Conservation (phyloP, 2,113 vertebrate genomes). For the Perccottus glenii region DNA sequence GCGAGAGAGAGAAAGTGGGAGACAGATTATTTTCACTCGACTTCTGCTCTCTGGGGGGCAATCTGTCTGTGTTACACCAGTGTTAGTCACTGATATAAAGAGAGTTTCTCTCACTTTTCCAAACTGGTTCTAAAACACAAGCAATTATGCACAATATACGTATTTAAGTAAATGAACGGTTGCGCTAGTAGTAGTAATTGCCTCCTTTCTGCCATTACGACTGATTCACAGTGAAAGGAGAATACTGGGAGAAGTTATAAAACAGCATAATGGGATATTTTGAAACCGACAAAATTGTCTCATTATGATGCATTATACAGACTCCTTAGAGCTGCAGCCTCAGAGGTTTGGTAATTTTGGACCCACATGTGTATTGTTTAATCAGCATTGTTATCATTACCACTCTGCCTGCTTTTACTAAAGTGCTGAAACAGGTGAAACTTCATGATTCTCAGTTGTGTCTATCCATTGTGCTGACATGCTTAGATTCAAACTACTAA, state of each 20-base stretch:
- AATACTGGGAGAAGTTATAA: slow-evolving; percentile 50
- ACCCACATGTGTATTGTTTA: slow-evolving; percentile 54
- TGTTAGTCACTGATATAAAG: slow-evolving; percentile 58
- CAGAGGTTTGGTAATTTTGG: slow-evolving; percentile 49
- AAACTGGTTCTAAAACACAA: slow-evolving; percentile 52
- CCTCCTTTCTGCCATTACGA: slow-evolving; percentile 43
- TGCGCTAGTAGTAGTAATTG: slow-evolving; percentile 25
- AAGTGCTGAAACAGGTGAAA: slow-evolving; percentile 69
- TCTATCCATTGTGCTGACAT: slow-evolving; percentile 44
- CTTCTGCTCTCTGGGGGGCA: slow-evolving; percentile 54
- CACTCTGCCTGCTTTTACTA: slow-evolving; percentile 32
- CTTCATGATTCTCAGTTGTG: slow-evolving; percentile 40
- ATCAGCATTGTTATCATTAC: slow-evolving; percentile 66
- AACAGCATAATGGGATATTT: slow-evolving; percentile 47
- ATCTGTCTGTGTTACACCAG: slow-evolving; percentile 59
- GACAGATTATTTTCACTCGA: slow-evolving; percentile 67
- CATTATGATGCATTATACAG: slow-evolving; percentile 52
- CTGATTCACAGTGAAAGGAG: slow-evolving; percentile 33
- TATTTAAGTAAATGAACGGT: slow-evolving; percentile 53
- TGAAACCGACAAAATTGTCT: slow-evolving; percentile 53
- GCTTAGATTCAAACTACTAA: slow-evolving; percentile 39
- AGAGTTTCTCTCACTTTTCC: slow-evolving; percentile 23
- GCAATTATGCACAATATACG: slow-evolving; percentile 47
- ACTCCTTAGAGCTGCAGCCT: slow-evolving; percentile 48
- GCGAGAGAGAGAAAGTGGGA: slow-evolving; percentile 39